Evolutionary conservation across 2,888 invertebrate genomes (phyloP), one percentile per base, ranked within the genome.

Genomic region (Callinectes sapidus): DNA sequence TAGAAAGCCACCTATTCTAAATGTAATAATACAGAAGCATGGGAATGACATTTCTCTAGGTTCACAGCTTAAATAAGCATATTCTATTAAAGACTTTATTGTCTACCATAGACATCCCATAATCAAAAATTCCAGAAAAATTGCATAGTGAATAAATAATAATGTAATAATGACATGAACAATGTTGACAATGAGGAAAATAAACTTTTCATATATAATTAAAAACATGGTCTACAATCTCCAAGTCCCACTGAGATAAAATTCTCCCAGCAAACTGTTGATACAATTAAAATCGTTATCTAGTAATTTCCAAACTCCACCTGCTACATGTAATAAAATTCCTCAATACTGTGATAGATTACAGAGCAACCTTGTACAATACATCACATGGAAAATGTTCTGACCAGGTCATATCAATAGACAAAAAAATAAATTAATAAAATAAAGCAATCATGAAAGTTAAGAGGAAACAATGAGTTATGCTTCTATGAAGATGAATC

Each of bases 91-190:
- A 89, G 90, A 66, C 87, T 92, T 92, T 92, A 92, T 92, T 91
- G 92, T 92, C 92, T 87, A 39, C 88, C 87, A 91, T 88, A 92
- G 92, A 92, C 92, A 92, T 42, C 89, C 61, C 90, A 85, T 92
- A 85, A 87, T 88, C 88, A 91, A 85, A 42, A 54, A 90, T 28
- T 89, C 54, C 77, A 91, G 48, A 66, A 87, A 89, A 35, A 28
- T 77, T 92, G 90, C 89, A 92, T 89, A 87, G 42, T 66, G 88
- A 88, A 90, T 55, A 85, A 81, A 55, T 77, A 71, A 77, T 77
- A 48, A 54, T 91, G 48, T 28, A 48, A 71, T 87, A 87, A 87
- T 66, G 85, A 61, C 28, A 61, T 90, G 77, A 54, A 42, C 54
- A 35, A 81, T 89, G 61, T 54, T 35, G 66, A 54, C 54, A 85